These are phyloP conservation scores for Gallinago nigripennis DNA, from an alignment of 2,797 vertebrate species.

Conservation along the genomic window DNA sequence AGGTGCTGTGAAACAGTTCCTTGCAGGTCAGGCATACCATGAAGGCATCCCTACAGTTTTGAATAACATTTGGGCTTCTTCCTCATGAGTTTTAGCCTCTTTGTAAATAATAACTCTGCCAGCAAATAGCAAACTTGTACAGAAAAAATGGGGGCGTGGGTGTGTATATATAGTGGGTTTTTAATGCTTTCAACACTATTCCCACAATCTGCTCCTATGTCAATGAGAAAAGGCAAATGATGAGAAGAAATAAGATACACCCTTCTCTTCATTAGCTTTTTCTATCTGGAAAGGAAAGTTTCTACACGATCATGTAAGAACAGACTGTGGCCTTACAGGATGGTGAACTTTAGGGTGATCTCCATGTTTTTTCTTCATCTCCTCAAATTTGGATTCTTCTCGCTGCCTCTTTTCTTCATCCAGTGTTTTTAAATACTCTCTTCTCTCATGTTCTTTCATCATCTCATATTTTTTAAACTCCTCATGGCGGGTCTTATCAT, in stretches of 20 bases:
- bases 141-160: neutral
- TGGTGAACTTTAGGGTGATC: constrained; percentile 98
- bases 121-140: neutral
- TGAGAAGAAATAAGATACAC: neutral
- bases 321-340: constrained; percentile 81
- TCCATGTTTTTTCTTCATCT: constrained; percentile 95
- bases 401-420: constrained; percentile 87
- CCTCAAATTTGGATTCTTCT: constrained; percentile 91
- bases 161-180: neutral
- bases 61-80: neutral
- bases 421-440: constrained; percentile 91
- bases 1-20: neutral
- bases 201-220: neutral
- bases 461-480: constrained; percentile 98
- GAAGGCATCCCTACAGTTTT: neutral
- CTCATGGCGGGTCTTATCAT: constrained; percentile 93
- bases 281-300: neutral
- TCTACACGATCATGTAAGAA: neutral
- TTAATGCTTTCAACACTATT: neutral
- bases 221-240: neutral
- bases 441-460: constrained; percentile 96
- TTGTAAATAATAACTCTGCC: neutral
- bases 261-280: neutral
- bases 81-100: neutral
- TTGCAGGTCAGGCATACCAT: neutral